phyloP scores from a whole-genome alignment of 2,888 invertebrate species.

The Dinocampus coccinellae region DNA sequence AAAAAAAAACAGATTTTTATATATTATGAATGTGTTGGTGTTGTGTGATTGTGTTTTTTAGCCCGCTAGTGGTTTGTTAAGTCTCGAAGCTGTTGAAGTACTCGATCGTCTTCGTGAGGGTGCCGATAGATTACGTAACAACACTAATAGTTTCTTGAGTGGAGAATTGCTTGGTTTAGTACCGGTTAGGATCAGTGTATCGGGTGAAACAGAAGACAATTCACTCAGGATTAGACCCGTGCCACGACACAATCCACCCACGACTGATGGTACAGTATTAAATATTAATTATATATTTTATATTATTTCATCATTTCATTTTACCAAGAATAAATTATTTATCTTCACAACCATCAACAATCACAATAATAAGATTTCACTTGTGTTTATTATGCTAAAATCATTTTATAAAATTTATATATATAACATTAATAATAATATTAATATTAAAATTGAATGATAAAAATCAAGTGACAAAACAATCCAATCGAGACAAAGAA shows the following conservation, averaged over 20 bases:
- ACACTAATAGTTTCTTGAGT: constrained; percentile 83
- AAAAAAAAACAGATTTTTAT: neutral
- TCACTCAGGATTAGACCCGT: constrained; percentile 64
- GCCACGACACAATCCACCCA: constrained; percentile 59
- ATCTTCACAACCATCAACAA: too few species aligned
- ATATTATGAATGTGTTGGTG: too few species aligned
- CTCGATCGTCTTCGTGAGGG: constrained; percentile 78
- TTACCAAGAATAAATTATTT: too few species aligned
- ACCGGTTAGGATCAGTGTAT: constrained; percentile 70
- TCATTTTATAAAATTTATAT: too few species aligned
- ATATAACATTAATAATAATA: neutral
- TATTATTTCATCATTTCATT: neutral
- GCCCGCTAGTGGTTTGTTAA: constrained; percentile 60
- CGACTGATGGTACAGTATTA: constrained; percentile 58
- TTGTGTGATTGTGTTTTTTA: too few species aligned
- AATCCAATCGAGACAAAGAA: constrained; percentile 67
- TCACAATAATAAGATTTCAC: too few species aligned
- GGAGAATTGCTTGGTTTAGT: constrained; percentile 77
- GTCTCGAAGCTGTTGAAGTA: constrained; percentile 75
- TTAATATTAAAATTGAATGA: neutral
- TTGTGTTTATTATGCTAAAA: too few species aligned
- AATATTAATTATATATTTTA: constrained; percentile 34
- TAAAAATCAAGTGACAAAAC: constrained; percentile 56
- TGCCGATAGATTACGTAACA: constrained; percentile 81
- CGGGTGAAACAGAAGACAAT: constrained; percentile 63